Conservation (phyloP, 1,140 invertebrate genomes). For the Drosophila arizonae region DNA sequence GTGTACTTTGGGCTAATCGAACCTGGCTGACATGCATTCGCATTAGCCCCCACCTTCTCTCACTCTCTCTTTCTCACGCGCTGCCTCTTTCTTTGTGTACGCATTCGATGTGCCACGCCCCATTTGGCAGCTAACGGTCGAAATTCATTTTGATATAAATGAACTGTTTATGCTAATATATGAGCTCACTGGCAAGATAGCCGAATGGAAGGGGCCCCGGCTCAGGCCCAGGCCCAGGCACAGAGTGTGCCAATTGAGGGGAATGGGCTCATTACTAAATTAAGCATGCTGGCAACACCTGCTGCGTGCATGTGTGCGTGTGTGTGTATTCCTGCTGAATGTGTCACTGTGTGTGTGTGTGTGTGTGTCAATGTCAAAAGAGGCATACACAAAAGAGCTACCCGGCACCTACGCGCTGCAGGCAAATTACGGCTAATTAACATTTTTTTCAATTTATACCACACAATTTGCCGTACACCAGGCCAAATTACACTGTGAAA, state of each 20-base stretch:
- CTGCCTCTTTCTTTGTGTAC: neutral
- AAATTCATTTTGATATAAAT: constrained; percentile 72
- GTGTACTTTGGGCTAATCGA: constrained; percentile 43
- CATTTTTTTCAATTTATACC: constrained; percentile 76
- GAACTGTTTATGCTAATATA: constrained; percentile 80
- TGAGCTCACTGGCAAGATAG: constrained; percentile 61
- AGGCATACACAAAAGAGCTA: constrained; percentile 27
- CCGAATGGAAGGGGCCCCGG: constrained; percentile 1
- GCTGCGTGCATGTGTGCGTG: constrained; percentile 39
- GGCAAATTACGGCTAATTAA: constrained; percentile 76
- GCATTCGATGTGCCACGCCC: constrained; percentile 29
- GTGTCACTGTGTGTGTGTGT: constrained; percentile 4
- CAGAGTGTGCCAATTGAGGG: constrained; percentile 10
- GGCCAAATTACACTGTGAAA: constrained; percentile 28
- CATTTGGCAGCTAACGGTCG: constrained; percentile 16
- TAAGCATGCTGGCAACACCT: constrained; percentile 67
- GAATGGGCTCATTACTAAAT: constrained; percentile 66
- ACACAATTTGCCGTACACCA: constrained; percentile 38
- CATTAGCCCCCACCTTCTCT: neutral
- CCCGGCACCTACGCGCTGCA: constrained; percentile 23
- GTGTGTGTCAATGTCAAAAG: constrained; percentile 67
- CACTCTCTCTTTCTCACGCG: too few species aligned
- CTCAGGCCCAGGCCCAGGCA: neutral
- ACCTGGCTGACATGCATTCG: constrained; percentile 4
- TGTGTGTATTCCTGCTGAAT: neutral